Evolutionary conservation across 92 coral and sea anemone genomes (phyloP), one percentile per base, ranked within the genome.

Genomic region (Meandrina meandrites): DNA sequence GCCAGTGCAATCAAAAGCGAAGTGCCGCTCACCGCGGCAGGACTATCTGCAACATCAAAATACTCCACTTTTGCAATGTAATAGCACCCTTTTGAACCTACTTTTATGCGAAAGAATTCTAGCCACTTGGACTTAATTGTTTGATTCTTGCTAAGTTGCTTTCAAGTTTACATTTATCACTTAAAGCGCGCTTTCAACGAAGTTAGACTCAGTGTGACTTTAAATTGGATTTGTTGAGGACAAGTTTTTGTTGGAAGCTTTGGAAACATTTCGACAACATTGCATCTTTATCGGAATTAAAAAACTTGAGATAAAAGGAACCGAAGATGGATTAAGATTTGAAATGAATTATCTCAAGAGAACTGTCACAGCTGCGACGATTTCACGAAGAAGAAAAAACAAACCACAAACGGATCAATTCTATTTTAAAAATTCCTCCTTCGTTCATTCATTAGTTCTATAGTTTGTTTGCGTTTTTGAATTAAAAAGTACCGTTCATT

Each of bases 351-450:
- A 83, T 83, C 80, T 75, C 79, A 48, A 77, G 82, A 47, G 82
- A 77, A 85, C 67, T 16, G 50, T 30, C 79, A 67, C 81, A 85
- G 88, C 88, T 85, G 82, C 53, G 45, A 22, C 82, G 73, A 47
- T 74, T 76, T 24, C 72, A 35, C 53, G 22, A 56, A 74, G 58
- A 77, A 28, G 45, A 84, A 78, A 81, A n/a, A n/a, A n/a, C n/a
- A n/a, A n/a, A n/a, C n/a, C 53, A 27, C 24, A 79, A 36, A 74
- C 34, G 69, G 11, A 16, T 5, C 27, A 30, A 45, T 70, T 30
- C 66, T 69, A 58, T 66, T 81, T 81, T 27, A 77, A 78, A n/a
- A 21, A 67, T 21, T 57, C 83, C 77, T 58, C 88, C 82, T 50
- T 85, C 66, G 75, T 60, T 76, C 42, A 31, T 85, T 66, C 81